phyloP scores from a whole-genome alignment of 2,113 vertebrate species.

The Paedocypris sp. region DNA sequence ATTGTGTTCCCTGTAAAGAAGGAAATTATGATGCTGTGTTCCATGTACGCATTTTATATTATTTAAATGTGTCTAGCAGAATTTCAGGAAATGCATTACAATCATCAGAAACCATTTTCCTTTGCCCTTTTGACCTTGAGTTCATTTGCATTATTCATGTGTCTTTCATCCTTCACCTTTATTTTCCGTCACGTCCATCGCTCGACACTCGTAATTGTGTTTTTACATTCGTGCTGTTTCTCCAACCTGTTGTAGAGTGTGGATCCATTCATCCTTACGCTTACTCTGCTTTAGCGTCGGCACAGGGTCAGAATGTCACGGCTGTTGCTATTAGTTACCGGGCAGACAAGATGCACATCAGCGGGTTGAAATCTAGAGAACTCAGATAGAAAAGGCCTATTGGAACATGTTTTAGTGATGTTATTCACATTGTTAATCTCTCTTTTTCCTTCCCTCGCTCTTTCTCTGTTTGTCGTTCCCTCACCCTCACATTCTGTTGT shows the following conservation, averaged over 20 bases:
- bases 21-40: background rate
- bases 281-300: conserved; percentile 21
- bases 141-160: background rate
- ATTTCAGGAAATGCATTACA: no score
- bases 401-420: background rate
- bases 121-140: no score
- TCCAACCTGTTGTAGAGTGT: background rate
- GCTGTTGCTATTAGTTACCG: conserved; percentile 28
- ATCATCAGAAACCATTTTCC: no score
- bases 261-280: background rate
- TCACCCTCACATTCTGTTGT: no score
- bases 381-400: background rate
- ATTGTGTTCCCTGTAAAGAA: no score
- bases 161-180: background rate
- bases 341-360: background rate
- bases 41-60: no score
- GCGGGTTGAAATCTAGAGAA: background rate
- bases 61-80: no score
- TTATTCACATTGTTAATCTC: no score
- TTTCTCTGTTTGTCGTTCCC: no score
- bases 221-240: background rate
- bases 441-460: no score
- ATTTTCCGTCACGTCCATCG: background rate
- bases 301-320: conserved; percentile 23
- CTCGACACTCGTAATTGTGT: background rate